Conservation (phyloP, 2,113 vertebrate genomes). For the Oreotrochilus melanogaster region DNA sequence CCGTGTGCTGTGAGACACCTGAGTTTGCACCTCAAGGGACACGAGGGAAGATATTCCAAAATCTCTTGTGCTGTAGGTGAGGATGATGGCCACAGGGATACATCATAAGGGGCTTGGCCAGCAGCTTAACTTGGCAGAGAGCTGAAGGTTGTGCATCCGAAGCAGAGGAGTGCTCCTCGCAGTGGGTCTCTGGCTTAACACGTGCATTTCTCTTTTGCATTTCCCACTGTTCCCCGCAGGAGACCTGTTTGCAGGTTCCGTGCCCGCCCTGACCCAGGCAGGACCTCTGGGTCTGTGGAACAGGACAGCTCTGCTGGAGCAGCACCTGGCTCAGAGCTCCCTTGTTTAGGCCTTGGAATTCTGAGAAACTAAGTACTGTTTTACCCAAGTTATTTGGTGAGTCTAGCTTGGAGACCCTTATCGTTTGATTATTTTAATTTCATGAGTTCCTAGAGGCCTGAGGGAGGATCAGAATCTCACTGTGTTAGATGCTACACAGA, state of each 20-base stretch:
- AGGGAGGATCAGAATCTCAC: neutral
- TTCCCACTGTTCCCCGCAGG: neutral
- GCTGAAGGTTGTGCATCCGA: neutral
- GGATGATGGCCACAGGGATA: neutral
- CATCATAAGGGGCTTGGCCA: neutral
- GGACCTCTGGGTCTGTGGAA: neutral
- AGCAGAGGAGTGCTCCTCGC: neutral
- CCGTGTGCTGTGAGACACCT: neutral
- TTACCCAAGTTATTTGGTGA: neutral
- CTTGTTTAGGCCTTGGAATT: neutral
- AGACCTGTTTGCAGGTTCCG: accelerated
- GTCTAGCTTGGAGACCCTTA: neutral
- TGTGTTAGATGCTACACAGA: neutral
- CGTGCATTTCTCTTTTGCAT: neutral
- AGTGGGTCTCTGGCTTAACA: neutral
- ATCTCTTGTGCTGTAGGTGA: neutral
- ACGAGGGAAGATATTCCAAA: neutral
- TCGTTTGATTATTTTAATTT: constrained; percentile 31
- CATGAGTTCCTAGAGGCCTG: neutral
- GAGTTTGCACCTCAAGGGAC: neutral
- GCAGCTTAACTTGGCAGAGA: neutral
- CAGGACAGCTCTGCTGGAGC: neutral
- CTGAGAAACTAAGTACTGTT: neutral
- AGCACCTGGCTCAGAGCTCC: neutral
- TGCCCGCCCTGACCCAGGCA: neutral